A percentile compares a stretch with the other conserved stretches of the same genome.
These are phyloP conservation scores for Setipinna tenuifilis DNA, from an alignment of 2,797 vertebrate genomes.

Conservation along the genomic window DNA sequence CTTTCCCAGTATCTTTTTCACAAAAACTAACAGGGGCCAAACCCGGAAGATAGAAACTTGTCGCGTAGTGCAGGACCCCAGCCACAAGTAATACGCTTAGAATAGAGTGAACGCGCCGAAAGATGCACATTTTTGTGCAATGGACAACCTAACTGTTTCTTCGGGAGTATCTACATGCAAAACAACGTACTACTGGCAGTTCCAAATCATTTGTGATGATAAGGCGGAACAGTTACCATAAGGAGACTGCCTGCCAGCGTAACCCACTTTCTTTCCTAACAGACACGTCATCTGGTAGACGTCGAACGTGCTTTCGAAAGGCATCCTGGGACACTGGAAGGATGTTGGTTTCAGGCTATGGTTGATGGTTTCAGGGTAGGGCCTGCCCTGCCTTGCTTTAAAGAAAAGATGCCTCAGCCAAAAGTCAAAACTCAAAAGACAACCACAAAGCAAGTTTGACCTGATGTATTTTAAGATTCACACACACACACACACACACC, in stretches of 20 bases:
- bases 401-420: no score
- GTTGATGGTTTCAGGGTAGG: not conserved
- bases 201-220: slow-evolving; percentile 29
- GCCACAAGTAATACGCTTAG: not conserved
- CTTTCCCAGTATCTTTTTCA: slow-evolving; percentile 58
- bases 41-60: slow-evolving; percentile 86
- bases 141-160: slow-evolving; percentile 15
- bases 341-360: not conserved
- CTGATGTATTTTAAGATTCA: no score
- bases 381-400: no score
- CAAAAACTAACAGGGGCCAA: slow-evolving; percentile 92
- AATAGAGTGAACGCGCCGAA: not conserved
- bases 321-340: slow-evolving; percentile 57
- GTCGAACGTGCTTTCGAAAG: slow-evolving; percentile 4
- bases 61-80: slow-evolving; percentile 52
- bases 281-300: slow-evolving; percentile 68
- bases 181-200: slow-evolving; percentile 27
- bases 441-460: no score
- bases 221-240: slow-evolving; percentile 31
- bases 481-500: no score
- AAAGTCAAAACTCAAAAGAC: no score
- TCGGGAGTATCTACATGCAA: slow-evolving; percentile 27
- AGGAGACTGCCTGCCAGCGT: slow-evolving; percentile 39
- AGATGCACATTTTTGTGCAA: slow-evolving; percentile 25
- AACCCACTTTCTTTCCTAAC: slow-evolving; percentile 45